Conservation (phyloP, 2,113 vertebrate genomes). For the Pseudorectes ferrugineus region DNA sequence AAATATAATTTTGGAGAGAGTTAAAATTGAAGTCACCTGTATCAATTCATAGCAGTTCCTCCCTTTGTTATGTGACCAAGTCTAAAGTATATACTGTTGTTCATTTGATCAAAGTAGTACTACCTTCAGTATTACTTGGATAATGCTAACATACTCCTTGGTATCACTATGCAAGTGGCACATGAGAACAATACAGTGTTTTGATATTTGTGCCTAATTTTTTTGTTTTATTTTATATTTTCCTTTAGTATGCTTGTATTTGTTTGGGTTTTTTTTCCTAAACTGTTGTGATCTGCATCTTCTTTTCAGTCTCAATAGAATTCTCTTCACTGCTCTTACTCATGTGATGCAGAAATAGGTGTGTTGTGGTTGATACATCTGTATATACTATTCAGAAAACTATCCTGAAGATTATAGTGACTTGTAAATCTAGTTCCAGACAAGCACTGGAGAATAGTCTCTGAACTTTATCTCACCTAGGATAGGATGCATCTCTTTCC, state of each 20-base stretch:
- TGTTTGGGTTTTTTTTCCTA: accelerated
- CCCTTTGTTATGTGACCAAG: neutral
- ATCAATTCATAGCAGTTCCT: neutral
- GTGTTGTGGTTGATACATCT: neutral
- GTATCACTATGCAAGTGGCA: neutral
- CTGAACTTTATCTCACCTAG: neutral
- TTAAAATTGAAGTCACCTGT: neutral
- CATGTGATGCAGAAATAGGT: neutral
- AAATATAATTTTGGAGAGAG: neutral
- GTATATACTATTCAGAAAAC: neutral
- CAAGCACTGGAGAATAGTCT: neutral
- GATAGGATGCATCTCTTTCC: neutral
- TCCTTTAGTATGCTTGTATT: neutral
- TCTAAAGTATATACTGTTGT: neutral
- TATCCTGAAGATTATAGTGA: neutral
- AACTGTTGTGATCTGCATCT: neutral
- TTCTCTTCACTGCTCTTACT: neutral
- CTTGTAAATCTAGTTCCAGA: neutral
- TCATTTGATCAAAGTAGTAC: neutral
- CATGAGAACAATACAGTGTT: neutral
- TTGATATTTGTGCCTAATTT: neutral
- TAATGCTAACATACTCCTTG: neutral
- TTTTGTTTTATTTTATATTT: neutral
- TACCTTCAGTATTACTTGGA: neutral
- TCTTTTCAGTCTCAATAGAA: neutral